Percentiles rank a stretch among this genome's conserved stretches.
Evolutionary conservation across 1,140 invertebrate genomes (phyloP).

Genomic region (Drosophila ironensis): DNA sequence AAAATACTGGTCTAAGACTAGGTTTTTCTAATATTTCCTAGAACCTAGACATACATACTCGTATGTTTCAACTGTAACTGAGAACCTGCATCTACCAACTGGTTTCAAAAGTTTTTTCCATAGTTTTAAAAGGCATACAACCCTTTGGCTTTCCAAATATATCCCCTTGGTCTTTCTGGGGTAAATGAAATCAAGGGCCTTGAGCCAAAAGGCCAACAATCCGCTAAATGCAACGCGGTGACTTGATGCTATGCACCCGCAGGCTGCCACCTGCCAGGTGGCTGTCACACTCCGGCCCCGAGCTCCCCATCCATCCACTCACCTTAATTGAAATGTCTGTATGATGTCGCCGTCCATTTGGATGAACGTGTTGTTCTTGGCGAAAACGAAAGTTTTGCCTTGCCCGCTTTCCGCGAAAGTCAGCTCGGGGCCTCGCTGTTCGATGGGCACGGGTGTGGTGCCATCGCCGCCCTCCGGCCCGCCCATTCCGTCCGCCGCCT

Average conservation of each 20-base stretch:
- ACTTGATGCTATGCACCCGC: slow-evolving; percentile 43
- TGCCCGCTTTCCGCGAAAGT: slow-evolving; percentile 92
- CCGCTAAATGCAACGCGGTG: slow-evolving; percentile 48
- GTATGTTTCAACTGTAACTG: too few species aligned
- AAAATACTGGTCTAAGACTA: too few species aligned
- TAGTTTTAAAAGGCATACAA: too few species aligned
- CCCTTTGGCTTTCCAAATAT: too few species aligned
- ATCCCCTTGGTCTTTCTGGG: slow-evolving; percentile 2
- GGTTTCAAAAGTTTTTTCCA: too few species aligned
- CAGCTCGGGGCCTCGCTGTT: slow-evolving; percentile 88
- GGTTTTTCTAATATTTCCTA: too few species aligned
- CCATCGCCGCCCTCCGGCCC: slow-evolving; percentile 38
- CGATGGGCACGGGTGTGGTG: slow-evolving; percentile 85
- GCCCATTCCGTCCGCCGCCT: slow-evolving; percentile 39
- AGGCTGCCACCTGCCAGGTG: slow-evolving; percentile 32
- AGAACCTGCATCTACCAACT: too few species aligned
- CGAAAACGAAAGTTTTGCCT: slow-evolving; percentile 92
- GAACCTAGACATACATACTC: too few species aligned
- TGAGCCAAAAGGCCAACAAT: slow-evolving; percentile 55
- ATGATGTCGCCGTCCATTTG: slow-evolving; percentile 93
- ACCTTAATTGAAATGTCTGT: slow-evolving; percentile 92
- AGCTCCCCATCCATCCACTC: slow-evolving; percentile 29
- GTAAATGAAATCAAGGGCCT: slow-evolving; percentile 30
- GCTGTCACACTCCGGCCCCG: not conserved
- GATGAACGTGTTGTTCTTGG: slow-evolving; percentile 92